Conservation (phyloP, 35 echinoderm and acorn worm species). For the Amphiura filiformis region DNA sequence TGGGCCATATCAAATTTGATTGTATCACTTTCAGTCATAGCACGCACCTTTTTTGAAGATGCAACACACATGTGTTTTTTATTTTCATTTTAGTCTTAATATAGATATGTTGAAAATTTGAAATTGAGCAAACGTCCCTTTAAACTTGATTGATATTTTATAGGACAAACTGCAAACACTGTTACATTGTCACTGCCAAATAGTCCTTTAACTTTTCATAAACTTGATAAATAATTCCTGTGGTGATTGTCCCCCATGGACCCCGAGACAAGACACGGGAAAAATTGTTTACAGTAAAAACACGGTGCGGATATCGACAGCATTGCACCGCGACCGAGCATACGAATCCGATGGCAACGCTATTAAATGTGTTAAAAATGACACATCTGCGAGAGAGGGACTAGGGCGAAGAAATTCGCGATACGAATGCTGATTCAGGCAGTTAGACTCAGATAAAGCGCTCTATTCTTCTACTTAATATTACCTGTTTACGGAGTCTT, state of each 20-base stretch:
- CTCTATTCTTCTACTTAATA: no score
- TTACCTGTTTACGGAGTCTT: no score
- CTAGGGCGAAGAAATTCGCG: background rate
- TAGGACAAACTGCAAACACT: background rate
- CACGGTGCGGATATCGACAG: background rate
- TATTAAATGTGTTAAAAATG: background rate
- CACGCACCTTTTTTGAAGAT: no score
- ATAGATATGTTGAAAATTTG: no score
- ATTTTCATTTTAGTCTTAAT: no score
- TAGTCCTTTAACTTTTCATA: conserved; percentile 9
- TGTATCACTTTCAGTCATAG: no score
- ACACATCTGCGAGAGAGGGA: background rate
- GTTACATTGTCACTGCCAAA: background rate
- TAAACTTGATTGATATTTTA: conserved; percentile 6
- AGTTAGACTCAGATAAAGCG: no score
- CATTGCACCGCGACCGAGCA: background rate
- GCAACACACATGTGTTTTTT: no score
- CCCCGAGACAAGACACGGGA: conserved; percentile 1
- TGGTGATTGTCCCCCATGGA: background rate
- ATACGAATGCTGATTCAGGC: no score
- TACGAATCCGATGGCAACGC: background rate
- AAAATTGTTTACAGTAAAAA: background rate
- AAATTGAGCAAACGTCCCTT: background rate
- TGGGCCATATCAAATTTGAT: no score
- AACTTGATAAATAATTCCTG: conserved; percentile 1